Percentiles rank a stretch among this genome's conserved stretches.
Evolutionary conservation across 2,113 vertebrate species (phyloP).

Genomic region (Ancistrus triradiatus): DNA sequence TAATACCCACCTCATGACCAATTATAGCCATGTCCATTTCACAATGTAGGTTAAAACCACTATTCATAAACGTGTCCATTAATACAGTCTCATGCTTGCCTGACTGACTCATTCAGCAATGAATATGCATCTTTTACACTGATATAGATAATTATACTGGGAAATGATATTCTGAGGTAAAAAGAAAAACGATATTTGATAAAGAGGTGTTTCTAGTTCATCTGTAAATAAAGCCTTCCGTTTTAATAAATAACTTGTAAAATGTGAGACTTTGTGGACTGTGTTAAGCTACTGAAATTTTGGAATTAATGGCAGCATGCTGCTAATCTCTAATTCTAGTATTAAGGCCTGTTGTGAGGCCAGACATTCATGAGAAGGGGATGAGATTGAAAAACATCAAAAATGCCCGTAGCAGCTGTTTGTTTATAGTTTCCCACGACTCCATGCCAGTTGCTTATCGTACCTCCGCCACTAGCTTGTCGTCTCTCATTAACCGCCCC

Average conservation of each 20-base stretch:
- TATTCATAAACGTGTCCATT: constrained; percentile 31
- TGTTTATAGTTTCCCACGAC: constrained; percentile 79
- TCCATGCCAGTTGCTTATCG: constrained; percentile 69
- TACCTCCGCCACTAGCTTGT: constrained; percentile 69
- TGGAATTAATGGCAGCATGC: too few relatives aligned
- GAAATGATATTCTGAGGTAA: too few relatives aligned
- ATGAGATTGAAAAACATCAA: constrained; percentile 56
- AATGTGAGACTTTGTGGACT: neutral
- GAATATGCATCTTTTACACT: neutral
- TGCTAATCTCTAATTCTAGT: too few relatives aligned
- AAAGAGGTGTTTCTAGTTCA: too few relatives aligned
- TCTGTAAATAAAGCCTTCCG: neutral
- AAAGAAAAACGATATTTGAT: too few relatives aligned
- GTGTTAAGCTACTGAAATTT: too few relatives aligned
- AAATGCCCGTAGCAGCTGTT: constrained; percentile 72
- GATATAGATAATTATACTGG: too few relatives aligned
- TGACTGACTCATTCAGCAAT: neutral
- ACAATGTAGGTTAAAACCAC: constrained; percentile 36
- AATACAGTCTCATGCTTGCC: constrained; percentile 12
- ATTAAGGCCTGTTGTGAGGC: constrained; percentile 50
- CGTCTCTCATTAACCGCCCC: constrained; percentile 68
- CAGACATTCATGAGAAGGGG: constrained; percentile 65
- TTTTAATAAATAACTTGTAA: neutral
- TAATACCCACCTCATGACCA: constrained; percentile 41
- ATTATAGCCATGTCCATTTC: constrained; percentile 35